Conservation (phyloP, 1,140 invertebrate species). For the Drosophila setifemur region DNA sequence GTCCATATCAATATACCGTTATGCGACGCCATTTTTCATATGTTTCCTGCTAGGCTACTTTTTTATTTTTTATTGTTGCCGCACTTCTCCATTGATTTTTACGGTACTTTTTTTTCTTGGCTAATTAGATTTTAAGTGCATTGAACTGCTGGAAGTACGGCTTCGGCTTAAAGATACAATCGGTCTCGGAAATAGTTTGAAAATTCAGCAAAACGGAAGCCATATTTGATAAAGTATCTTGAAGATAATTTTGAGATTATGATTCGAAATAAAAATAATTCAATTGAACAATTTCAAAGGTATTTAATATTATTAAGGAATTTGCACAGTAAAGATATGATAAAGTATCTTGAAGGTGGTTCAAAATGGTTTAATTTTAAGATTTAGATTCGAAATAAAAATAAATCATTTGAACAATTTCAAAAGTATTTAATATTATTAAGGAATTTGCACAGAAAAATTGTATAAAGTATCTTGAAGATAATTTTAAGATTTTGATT, state of each 20-base stretch:
- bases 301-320: too few species aligned
- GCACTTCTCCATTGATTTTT: conserved; percentile 26
- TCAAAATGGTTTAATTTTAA: too few species aligned
- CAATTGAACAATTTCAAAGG: too few species aligned
- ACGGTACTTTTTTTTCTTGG: background rate
- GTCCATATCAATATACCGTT: conserved; percentile 32
- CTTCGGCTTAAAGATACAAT: too few species aligned
- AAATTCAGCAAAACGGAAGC: background rate
- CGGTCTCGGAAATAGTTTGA: too few species aligned
- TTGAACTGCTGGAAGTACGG: conserved; percentile 39
- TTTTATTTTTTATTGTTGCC: conserved; percentile 1
- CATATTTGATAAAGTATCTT: background rate
- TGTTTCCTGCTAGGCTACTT: conserved; percentile 15
- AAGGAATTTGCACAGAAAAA: too few species aligned
- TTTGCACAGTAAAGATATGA: too few species aligned
- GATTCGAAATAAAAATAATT: background rate
- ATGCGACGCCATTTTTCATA: conserved; percentile 64
- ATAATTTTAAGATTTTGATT: background rate
- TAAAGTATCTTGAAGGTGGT: too few species aligned
- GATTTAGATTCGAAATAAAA: too few species aligned
- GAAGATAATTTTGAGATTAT: background rate
- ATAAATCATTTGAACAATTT: too few species aligned
- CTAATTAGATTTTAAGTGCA: conserved; percentile 60
- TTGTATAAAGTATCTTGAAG: background rate
- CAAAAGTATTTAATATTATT: too few species aligned